A percentile compares a stretch with the other conserved stretches of the same genome.
Conservation (phyloP, 2,888 invertebrate species). For the Stenoptilia bipunctidactyla region DNA sequence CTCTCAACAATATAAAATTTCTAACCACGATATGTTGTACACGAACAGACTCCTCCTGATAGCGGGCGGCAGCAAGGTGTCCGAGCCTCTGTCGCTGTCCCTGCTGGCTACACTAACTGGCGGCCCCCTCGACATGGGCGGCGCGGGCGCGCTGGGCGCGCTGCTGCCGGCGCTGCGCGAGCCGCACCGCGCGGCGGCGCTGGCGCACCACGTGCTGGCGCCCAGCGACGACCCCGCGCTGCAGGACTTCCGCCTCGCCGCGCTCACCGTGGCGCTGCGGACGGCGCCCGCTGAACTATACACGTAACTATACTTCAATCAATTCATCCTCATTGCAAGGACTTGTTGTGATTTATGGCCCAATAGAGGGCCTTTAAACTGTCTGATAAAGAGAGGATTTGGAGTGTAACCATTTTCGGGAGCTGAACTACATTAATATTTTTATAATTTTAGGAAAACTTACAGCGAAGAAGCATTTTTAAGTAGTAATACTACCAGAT, state of each 20-base stretch:
- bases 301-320: neutral
- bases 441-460: too few species aligned
- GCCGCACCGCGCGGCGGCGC: slow-evolving; percentile 79
- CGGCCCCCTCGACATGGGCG: slow-evolving; percentile 75
- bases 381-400: too few species aligned
- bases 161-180: slow-evolving; percentile 81
- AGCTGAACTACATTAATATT: too few species aligned
- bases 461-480: too few species aligned
- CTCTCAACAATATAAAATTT: too few species aligned
- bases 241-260: slow-evolving; percentile 86
- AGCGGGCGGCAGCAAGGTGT: slow-evolving; percentile 92
- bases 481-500: too few species aligned
- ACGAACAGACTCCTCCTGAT: slow-evolving; percentile 48
- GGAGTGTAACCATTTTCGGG: too few species aligned
- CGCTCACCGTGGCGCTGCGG: slow-evolving; percentile 88
- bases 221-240: slow-evolving; percentile 76
- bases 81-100: slow-evolving; percentile 81
- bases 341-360: too few species aligned
- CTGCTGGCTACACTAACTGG: slow-evolving; percentile 57
- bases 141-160: slow-evolving; percentile 79
- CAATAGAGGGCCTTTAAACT: too few species aligned
- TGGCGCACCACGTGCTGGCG: slow-evolving; percentile 82
- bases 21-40: too few species aligned
- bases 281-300: slow-evolving; percentile 81
- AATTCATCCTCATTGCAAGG: too few species aligned